Percentiles rank a stretch among this genome's conserved stretches.
Conservation (phyloP, 2,888 invertebrate species). For the Melinaea marsaeus region DNA sequence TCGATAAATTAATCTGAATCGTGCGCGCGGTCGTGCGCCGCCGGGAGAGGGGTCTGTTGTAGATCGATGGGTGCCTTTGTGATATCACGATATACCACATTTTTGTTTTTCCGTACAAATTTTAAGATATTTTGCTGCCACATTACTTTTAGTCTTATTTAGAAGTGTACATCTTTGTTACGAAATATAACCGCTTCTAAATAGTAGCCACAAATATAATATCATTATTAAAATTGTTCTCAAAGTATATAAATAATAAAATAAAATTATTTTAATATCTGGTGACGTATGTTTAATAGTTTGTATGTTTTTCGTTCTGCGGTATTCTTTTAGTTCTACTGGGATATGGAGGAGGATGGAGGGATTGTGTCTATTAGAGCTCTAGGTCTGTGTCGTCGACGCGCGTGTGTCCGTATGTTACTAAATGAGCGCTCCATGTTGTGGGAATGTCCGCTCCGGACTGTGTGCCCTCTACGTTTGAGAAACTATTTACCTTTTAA, state of each 20-base stretch:
- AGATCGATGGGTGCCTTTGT: conserved; percentile 60
- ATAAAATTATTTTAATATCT: too few species aligned
- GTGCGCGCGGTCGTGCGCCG: conserved; percentile 75
- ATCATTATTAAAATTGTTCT: too few species aligned
- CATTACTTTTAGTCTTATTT: too few species aligned
- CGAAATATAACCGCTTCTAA: too few species aligned
- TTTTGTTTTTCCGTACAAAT: conserved; percentile 10
- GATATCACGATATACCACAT: conserved; percentile 47
- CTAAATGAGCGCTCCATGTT: conserved; percentile 51
- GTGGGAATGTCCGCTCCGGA: conserved; percentile 57
- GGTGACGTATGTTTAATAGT: too few species aligned
- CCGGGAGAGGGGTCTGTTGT: conserved; percentile 74
- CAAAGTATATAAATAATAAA: too few species aligned
- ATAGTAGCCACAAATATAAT: too few species aligned
- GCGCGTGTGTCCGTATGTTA: conserved; percentile 70
- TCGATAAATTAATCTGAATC: conserved; percentile 79
- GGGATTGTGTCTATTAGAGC: conserved; percentile 12
- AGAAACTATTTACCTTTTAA: too few species aligned
- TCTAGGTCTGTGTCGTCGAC: conserved; percentile 41
- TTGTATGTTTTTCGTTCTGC: too few species aligned
- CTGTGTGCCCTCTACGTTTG: conserved; percentile 35
- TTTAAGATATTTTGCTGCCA: not conserved
- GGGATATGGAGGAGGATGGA: too few species aligned
- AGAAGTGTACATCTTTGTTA: too few species aligned
- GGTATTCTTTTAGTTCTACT: too few species aligned